Conservation (phyloP, 2,113 vertebrate species). For the Myotis lucifugus region DNA sequence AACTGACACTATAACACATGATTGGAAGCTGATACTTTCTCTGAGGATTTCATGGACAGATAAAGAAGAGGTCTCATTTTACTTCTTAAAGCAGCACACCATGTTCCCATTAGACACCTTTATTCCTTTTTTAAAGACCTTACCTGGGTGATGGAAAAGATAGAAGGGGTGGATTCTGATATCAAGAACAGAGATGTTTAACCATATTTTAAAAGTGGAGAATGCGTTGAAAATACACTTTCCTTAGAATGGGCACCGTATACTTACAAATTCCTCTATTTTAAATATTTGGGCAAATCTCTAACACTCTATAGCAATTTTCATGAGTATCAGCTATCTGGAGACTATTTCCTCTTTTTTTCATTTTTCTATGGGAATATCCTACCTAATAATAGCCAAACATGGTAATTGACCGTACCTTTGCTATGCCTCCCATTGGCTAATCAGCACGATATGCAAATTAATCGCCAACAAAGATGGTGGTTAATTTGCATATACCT, state of each 20-base stretch:
- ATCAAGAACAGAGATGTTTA: background rate
- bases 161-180: background rate
- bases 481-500: too few relatives aligned
- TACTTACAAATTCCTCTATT: background rate
- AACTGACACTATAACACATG: background rate
- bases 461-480: too few relatives aligned
- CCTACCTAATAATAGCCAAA: background rate
- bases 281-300: background rate
- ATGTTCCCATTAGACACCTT: background rate
- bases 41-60: background rate
- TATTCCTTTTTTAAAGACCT: background rate
- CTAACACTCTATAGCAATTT: background rate
- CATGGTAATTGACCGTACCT: too few relatives aligned
- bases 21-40: conserved; percentile 20
- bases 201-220: background rate
- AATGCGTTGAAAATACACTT: conserved; percentile 38
- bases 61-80: background rate
- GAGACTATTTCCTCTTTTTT: conserved; percentile 5
- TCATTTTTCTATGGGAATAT: background rate
- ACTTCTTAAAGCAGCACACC: background rate
- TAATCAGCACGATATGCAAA: too few relatives aligned
- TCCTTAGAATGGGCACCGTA: background rate
- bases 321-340: background rate
- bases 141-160: background rate
- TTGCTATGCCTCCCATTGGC: too few relatives aligned